Conservation (phyloP, 2,888 invertebrate species). For the Blastobasis lacticolella region DNA sequence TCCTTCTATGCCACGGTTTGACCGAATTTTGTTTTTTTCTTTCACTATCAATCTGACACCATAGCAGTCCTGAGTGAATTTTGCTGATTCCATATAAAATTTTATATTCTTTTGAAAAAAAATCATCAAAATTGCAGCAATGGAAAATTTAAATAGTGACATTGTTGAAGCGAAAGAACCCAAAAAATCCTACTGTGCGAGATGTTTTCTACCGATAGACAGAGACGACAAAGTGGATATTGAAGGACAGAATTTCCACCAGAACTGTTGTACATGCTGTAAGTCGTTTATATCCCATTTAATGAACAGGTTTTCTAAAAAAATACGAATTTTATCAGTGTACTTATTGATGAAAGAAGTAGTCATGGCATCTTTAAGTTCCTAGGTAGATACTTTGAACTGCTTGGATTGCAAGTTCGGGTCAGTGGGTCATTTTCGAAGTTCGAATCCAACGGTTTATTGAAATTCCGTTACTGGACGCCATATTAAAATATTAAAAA, state of each 20-base stretch:
- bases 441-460: too few relatives aligned
- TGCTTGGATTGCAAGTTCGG: too few relatives aligned
- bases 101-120: constrained; percentile 19
- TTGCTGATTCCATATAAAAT: constrained; percentile 33
- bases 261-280: constrained; percentile 59
- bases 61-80: constrained; percentile 33
- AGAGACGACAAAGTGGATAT: constrained; percentile 50
- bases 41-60: constrained; percentile 35
- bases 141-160: constrained; percentile 13
- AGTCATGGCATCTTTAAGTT: too few relatives aligned
- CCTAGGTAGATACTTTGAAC: too few relatives aligned
- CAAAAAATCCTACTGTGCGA: constrained; percentile 59
- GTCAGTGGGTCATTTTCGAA: too few relatives aligned
- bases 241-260: constrained; percentile 57
- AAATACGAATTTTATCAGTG: too few relatives aligned
- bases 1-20: constrained; percentile 17
- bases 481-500: too few relatives aligned
- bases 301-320: too few relatives aligned
- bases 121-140: constrained; percentile 17
- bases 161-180: constrained; percentile 46
- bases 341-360: too few relatives aligned
- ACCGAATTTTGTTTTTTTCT: constrained; percentile 26
- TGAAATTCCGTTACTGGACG: too few relatives aligned
- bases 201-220: constrained; percentile 56
- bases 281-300: constrained; percentile 23